These are phyloP conservation scores for Sarcophaga peregrina DNA, from an alignment of 1,140 invertebrate genomes.

Conservation along the genomic window DNA sequence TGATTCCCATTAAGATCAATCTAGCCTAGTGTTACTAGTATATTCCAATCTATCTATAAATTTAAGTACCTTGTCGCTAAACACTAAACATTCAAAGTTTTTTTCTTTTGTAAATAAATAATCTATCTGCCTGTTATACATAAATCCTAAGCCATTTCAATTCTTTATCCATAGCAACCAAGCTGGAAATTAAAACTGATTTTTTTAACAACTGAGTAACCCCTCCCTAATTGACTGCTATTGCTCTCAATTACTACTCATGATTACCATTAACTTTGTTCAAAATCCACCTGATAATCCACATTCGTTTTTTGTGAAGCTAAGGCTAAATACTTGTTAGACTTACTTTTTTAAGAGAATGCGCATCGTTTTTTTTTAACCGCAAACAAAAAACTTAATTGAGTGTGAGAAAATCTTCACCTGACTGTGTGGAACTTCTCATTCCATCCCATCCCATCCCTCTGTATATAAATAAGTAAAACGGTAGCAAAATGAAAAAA, in stretches of 20 bases:
- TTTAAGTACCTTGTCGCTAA: too few species aligned
- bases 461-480: neutral
- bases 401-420: neutral
- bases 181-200: too few species aligned
- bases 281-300: conserved; percentile 24
- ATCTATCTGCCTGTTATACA: too few species aligned
- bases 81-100: too few species aligned
- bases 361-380: neutral
- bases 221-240: neutral
- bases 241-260: neutral
- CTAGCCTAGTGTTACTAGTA: too few species aligned
- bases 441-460: neutral
- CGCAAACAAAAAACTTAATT: conserved; percentile 19
- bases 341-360: neutral
- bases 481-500: neutral
- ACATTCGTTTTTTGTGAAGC: neutral
- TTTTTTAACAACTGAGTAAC: too few species aligned
- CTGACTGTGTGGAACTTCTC: too few species aligned
- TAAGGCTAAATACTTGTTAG: neutral
- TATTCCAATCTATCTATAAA: too few species aligned
- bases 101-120: too few species aligned
- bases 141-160: too few species aligned
- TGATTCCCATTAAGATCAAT: too few species aligned
- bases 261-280: neutral
- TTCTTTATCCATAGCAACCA: too few species aligned